Base-by-base conservation (phyloP, 2,797 vertebrate species). In the Sciurus vulgaris region DNA sequence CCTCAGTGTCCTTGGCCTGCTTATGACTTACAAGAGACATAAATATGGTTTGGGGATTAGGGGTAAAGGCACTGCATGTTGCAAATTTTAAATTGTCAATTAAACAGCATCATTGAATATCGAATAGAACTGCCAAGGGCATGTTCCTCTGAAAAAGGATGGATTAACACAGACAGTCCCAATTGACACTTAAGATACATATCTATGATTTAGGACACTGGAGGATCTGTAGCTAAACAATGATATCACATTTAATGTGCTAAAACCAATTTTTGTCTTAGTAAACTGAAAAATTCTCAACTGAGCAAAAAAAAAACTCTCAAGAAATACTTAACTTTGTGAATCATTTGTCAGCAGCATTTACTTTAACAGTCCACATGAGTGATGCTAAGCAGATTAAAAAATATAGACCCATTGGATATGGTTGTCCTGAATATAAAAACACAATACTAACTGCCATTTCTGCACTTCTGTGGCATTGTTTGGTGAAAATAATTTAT, bases 31-130 rank as follows among this genome's bases (percentile, higher is more conserved):
- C 14, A 97, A 94, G 92, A 98, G 82, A 79, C 69, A 96, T 89
- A 97, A 97, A 97, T 97, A 96, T 89, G 85, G 74, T 88, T 98
- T 96, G 95, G 93, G 96, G 89, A 97, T 98, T 98, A 97, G 61
- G 70, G 87, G 95, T 76, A 96, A 82, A 96, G 78, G 51, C 85
- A 97, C 82, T 96, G 24, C 93, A 96, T 95, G 89, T 93, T 94
- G 89, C 86, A 98, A 93, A 98, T 98, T 97, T 98, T 96, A 96
- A 97, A 74, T 77, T 97, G 96, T 97, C 97, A 97, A 97, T 98
- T 98, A 98, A 96, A 96, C 41, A 97, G 35, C 78, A 94, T 96
- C 93, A 97, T 1, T 97, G 96, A 98, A 97, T 98, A 81, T 86
- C 87, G 65, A 97, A 54, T 89, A 97, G 91, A 97, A 97, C 94